These are phyloP conservation scores for Entosphenus tridentatus DNA, from an alignment of 2,113 vertebrate species.

Conservation along the genomic window DNA sequence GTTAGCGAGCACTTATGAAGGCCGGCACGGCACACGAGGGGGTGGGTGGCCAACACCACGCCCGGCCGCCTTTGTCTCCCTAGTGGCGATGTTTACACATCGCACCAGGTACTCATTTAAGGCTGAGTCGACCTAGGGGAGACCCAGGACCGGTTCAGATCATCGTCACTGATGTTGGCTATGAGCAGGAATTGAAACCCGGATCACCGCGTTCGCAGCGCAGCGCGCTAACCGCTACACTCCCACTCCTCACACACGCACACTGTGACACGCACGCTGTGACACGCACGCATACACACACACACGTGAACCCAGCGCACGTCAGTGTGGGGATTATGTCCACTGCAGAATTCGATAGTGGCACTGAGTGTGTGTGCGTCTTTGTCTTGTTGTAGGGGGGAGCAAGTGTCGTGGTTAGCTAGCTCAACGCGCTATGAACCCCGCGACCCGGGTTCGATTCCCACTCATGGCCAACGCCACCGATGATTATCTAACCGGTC, in stretches of 20 bases:
- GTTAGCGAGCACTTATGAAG: too few species aligned
- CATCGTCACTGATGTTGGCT: too few species aligned
- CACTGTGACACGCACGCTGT: background rate
- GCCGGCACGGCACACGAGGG: too few species aligned
- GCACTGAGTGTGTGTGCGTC: background rate
- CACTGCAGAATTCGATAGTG: background rate
- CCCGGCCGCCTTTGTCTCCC: too few species aligned
- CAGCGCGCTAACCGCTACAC: background rate
- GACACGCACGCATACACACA: background rate
- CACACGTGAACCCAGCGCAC: background rate
- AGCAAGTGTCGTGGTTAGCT: background rate
- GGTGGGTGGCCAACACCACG: too few species aligned
- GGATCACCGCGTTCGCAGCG: background rate
- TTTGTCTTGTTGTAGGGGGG: background rate
- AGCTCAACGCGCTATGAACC: background rate
- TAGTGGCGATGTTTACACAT: too few species aligned
- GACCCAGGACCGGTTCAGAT: too few species aligned
- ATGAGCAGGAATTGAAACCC: background rate
- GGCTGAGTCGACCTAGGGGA: too few species aligned
- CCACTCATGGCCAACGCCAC: background rate
- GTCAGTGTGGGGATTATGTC: background rate
- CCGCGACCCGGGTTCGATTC: background rate
- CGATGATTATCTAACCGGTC: background rate
- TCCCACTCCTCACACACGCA: background rate
- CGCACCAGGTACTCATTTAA: too few species aligned